These are phyloP conservation scores for Cetoscarus ocellatus DNA, from an alignment of 2,797 vertebrate species.

Conservation along the genomic window DNA sequence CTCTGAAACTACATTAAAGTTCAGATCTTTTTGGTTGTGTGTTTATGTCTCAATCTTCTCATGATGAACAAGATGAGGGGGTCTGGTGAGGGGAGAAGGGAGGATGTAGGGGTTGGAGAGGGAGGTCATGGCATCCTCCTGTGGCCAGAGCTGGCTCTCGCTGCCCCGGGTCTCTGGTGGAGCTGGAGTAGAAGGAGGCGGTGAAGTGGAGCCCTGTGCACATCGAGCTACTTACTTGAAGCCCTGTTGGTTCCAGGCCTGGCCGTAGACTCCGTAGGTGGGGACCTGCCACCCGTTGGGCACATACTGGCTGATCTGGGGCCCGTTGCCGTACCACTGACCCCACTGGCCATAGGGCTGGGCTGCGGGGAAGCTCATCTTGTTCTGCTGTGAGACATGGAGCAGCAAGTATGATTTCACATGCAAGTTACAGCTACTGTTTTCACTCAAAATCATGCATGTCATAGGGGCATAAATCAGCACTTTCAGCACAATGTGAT, in stretches of 20 bases:
- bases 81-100: conserved; percentile 25
- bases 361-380: conserved; percentile 91
- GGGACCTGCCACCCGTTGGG: conserved; percentile 98
- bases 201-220: conserved; percentile 70
- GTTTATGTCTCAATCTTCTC: conserved; percentile 63
- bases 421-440: background rate
- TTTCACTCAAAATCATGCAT: background rate
- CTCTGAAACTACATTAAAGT: conserved; percentile 48
- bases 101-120: conserved; percentile 25
- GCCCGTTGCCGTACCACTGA: conserved; percentile 95
- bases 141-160: conserved; percentile 65
- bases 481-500: too few relatives aligned
- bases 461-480: too few relatives aligned
- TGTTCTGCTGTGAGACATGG: conserved; percentile 86
- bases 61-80: conserved; percentile 48
- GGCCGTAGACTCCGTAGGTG: conserved; percentile 93
- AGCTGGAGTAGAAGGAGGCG: conserved; percentile 67
- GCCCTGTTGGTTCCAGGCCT: conserved; percentile 97
- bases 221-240: conserved; percentile 91
- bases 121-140: conserved; percentile 53
- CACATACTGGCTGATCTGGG: conserved; percentile 96
- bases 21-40: conserved; percentile 34
- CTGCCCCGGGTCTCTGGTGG: conserved; percentile 52
- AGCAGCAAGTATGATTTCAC: background rate
- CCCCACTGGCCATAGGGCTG: conserved; percentile 96